Evolutionary conservation across 2,113 vertebrate species (phyloP).

Genomic region (Sminthopsis crassicaudata): DNA sequence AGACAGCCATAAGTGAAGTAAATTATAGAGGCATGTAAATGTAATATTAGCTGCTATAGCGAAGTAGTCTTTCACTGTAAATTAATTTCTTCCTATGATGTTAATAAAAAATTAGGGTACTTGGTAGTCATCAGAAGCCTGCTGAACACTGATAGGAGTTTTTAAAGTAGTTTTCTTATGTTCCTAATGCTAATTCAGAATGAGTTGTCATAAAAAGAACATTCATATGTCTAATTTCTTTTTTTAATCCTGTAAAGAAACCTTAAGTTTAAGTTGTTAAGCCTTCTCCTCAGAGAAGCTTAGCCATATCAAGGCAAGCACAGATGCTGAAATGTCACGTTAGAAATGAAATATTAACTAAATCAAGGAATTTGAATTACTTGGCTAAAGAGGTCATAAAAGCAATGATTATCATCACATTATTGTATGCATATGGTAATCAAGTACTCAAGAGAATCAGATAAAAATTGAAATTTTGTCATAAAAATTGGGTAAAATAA

Average conservation of each 20-base stretch:
- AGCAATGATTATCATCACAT: conserved; percentile 73
- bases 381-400: conserved; percentile 63
- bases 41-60: conserved; percentile 84
- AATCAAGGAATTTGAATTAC: conserved; percentile 71
- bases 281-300: conserved; percentile 18
- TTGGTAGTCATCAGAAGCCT: conserved; percentile 78
- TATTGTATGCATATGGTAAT: conserved; percentile 69
- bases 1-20: conserved; percentile 87
- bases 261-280: conserved; percentile 1
- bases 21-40: conserved; percentile 88
- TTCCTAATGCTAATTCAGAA: conserved; percentile 74
- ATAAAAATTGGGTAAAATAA: conserved; percentile 60
- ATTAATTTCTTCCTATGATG: conserved; percentile 83
- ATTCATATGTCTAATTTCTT: conserved; percentile 45
- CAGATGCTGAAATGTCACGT: conserved; percentile 66
- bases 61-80: conserved; percentile 83
- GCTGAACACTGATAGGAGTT: conserved; percentile 71
- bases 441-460: conserved; percentile 68
- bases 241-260: conserved; percentile 54
- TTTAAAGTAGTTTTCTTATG: conserved; percentile 63
- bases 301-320: conserved; percentile 59
- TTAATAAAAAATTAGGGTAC: conserved; percentile 84
- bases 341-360: conserved; percentile 68
- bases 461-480: conserved; percentile 53
- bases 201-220: conserved; percentile 30